phyloP scores from a whole-genome alignment of 2,113 vertebrate genomes.

The Peromyscus californicus region DNA sequence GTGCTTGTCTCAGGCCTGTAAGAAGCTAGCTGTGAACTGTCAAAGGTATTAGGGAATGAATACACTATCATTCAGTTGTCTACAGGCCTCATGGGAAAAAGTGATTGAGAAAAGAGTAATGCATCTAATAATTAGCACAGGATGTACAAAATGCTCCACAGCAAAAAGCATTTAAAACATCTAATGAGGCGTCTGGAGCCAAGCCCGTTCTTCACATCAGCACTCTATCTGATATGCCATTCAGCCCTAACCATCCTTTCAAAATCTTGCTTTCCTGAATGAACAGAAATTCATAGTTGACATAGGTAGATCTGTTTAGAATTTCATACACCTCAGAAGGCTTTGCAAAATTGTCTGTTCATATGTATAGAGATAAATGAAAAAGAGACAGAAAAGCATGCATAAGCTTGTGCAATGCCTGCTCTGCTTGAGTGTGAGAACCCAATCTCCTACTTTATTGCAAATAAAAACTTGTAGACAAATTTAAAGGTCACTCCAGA shows the following conservation, averaged over 20 bases:
- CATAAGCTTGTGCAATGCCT: neutral
- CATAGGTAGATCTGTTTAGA: neutral
- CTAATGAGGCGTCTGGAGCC: neutral
- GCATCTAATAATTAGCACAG: neutral
- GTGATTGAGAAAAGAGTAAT: neutral
- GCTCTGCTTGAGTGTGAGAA: neutral
- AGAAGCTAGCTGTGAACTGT: neutral
- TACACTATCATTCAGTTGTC: neutral
- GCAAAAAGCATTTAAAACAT: neutral
- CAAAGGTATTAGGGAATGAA: neutral
- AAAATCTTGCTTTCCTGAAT: neutral
- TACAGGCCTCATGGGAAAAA: neutral
- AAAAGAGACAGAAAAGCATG: neutral
- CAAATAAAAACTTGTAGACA: neutral
- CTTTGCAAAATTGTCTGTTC: neutral
- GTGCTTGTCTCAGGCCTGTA: neutral
- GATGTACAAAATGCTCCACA: neutral
- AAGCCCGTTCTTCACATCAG: neutral
- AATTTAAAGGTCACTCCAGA: neutral
- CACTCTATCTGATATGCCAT: neutral
- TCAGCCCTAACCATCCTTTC: rapidly evolving
- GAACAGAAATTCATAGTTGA: neutral
- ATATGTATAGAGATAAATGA: neutral
- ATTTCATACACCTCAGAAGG: neutral
- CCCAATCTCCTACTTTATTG: neutral